These are phyloP conservation scores for Porites evermanni DNA, from an alignment of 92 coral and sea anemone species.

Conservation along the genomic window DNA sequence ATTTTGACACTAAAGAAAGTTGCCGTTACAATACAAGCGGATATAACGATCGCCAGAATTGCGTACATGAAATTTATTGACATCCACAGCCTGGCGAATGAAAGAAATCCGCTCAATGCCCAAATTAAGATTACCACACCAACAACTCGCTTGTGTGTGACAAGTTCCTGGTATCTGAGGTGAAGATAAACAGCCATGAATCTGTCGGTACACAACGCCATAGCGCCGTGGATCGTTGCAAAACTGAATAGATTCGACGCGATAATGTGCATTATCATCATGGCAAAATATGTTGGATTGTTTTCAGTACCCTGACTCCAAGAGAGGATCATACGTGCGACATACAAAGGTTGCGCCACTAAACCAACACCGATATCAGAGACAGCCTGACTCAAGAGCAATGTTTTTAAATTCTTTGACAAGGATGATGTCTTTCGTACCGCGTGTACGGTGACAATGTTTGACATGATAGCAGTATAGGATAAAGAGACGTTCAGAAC, in stretches of 20 bases:
- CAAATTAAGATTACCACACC: background rate
- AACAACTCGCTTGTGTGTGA: slow-evolving; percentile 4
- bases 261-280: background rate
- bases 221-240: background rate
- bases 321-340: too few relatives aligned
- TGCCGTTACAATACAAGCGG: background rate
- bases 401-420: slow-evolving; percentile 16
- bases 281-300: background rate
- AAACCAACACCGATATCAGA: background rate
- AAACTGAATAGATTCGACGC: background rate
- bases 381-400: slow-evolving; percentile 24
- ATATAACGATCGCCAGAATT: background rate
- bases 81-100: background rate
- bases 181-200: background rate
- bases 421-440: slow-evolving; percentile 1
- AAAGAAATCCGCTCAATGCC: background rate
- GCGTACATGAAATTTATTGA: background rate
- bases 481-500: too few relatives aligned
- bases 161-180: slow-evolving; percentile 10
- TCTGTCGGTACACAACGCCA: background rate
- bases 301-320: background rate
- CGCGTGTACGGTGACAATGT: background rate
- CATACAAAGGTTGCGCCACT: background rate
- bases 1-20: background rate
- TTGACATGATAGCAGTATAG: slow-evolving; percentile 5